Evolutionary conservation across 1,140 invertebrate genomes (phyloP).

Genomic region (Paraescarpia echinospica): DNA sequence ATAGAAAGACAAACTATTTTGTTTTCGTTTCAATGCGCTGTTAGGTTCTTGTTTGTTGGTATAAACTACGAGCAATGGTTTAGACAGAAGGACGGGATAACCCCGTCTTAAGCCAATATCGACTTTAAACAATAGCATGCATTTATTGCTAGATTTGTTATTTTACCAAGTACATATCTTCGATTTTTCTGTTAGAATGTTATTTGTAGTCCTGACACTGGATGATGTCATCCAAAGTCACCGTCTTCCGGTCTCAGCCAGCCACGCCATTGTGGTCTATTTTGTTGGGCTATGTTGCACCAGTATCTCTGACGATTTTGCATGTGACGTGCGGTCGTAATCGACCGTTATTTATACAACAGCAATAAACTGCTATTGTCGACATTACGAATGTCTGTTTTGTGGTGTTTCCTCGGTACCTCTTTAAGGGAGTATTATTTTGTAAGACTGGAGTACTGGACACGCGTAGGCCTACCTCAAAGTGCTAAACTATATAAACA

Average conservation of each 20-base stretch:
- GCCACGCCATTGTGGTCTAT: background rate
- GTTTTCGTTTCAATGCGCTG: background rate
- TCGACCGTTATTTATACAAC: background rate
- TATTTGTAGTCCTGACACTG: background rate
- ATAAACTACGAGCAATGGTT: background rate
- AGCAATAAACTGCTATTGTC: background rate
- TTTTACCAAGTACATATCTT: background rate
- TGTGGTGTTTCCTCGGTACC: background rate
- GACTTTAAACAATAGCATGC: background rate
- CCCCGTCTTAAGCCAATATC: background rate
- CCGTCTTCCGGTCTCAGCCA: background rate
- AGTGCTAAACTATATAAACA: too few species aligned
- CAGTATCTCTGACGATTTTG: background rate
- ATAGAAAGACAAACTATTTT: background rate
- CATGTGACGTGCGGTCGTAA: background rate
- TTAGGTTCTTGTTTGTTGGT: background rate
- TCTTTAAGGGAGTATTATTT: background rate
- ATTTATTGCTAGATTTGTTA: background rate
- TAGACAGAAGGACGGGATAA: background rate
- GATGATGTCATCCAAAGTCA: background rate
- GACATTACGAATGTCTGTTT: background rate
- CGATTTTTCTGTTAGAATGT: background rate
- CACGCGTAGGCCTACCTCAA: background rate
- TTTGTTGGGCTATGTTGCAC: background rate
- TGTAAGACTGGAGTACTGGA: too few species aligned